A percentile compares a stretch with the other conserved stretches of the same genome.
phyloP scores from a whole-genome alignment of 2,888 invertebrate species.

The Carcina quercana region DNA sequence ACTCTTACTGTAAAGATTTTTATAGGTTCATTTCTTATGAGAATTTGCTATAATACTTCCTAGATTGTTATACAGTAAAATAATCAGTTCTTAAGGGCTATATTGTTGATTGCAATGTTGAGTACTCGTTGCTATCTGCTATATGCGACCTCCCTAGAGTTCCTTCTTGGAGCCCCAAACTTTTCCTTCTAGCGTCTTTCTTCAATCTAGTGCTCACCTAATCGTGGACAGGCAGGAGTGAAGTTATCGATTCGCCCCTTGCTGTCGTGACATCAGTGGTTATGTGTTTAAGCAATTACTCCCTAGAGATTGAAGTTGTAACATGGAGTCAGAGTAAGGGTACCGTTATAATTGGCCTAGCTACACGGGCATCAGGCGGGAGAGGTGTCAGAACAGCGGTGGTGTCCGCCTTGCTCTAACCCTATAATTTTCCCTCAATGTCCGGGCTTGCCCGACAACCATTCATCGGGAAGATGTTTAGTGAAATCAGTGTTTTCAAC shows the following conservation, averaged over 20 bases:
- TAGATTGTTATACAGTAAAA: too few relatives aligned
- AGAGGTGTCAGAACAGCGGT: slow-evolving; percentile 53
- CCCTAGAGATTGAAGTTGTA: slow-evolving; percentile 31
- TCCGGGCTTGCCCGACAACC: slow-evolving; percentile 39
- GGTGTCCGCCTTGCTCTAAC: slow-evolving; percentile 29
- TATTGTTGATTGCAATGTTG: too few relatives aligned
- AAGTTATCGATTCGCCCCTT: slow-evolving; percentile 49
- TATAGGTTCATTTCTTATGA: too few relatives aligned
- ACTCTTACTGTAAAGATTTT: too few relatives aligned
- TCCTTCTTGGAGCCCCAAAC: too few relatives aligned
- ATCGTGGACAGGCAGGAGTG: slow-evolving; percentile 33
- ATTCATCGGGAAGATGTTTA: slow-evolving; percentile 40
- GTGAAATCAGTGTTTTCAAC: slow-evolving; percentile 20
- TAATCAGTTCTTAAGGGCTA: background rate
- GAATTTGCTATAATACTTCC: too few relatives aligned
- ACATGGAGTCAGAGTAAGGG: slow-evolving; percentile 25
- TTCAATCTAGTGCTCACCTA: too few relatives aligned
- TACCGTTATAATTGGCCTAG: slow-evolving; percentile 62
- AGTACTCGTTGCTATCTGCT: too few relatives aligned
- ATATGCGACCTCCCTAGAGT: too few relatives aligned
- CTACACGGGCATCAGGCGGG: slow-evolving; percentile 32
- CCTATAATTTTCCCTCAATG: slow-evolving; percentile 50
- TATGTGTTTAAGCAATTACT: slow-evolving; percentile 64
- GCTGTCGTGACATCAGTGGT: slow-evolving; percentile 40
- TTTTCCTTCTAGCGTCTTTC: too few relatives aligned